Conservation (phyloP, 2,797 vertebrate species). For the Peromyscus nudipes region DNA sequence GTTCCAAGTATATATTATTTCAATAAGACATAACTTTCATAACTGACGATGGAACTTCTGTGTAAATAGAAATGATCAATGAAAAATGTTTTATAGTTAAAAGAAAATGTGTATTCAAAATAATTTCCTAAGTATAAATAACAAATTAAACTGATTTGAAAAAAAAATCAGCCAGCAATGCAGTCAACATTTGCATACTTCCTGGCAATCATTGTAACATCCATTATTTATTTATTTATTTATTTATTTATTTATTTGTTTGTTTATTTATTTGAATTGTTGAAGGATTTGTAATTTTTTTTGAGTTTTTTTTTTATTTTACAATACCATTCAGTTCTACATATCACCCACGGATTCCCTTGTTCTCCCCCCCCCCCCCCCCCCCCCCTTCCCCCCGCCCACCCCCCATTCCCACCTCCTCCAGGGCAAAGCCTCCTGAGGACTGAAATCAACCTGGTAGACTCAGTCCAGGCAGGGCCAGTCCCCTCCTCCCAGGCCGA, state of each 20-base stretch:
- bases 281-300: too few relatives aligned
- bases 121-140: conserved; percentile 36
- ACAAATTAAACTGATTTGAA: conserved; percentile 8
- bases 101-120: conserved; percentile 32
- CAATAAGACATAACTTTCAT: neutral
- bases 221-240: neutral
- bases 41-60: neutral
- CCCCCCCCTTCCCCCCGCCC: too few relatives aligned
- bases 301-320: too few relatives aligned
- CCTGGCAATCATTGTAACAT: neutral
- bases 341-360: too few relatives aligned
- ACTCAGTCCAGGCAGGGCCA: too few relatives aligned
- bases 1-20: conserved; percentile 27
- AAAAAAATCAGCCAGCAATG: conserved; percentile 46
- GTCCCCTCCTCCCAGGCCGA: too few relatives aligned
- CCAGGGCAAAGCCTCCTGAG: too few relatives aligned
- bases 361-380: too few relatives aligned
- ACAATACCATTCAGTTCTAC: too few relatives aligned
- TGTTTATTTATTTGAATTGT: too few relatives aligned
- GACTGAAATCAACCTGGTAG: too few relatives aligned
- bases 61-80: neutral
- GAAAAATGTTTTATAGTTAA: conserved; percentile 47
- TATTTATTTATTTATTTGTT: neutral
- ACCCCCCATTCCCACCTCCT: too few relatives aligned
- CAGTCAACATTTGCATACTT: conserved; percentile 17